Conservation (phyloP, 2,888 invertebrate genomes). For the Petrolisthes cinctipes region DNA sequence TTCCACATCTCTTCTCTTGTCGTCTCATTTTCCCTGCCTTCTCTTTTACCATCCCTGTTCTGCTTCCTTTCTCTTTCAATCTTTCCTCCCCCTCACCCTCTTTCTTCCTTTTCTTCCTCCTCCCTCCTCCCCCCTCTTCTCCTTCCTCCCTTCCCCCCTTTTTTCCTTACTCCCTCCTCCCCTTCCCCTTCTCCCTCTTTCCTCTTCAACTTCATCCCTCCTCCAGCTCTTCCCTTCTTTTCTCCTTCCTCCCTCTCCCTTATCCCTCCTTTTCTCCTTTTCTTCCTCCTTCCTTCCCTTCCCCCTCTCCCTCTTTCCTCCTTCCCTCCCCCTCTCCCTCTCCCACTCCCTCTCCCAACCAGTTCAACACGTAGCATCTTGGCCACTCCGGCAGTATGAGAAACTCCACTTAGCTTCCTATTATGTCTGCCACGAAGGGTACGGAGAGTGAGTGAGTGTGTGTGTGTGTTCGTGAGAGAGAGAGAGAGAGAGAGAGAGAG, state of each 20-base stretch:
- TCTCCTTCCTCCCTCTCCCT: background rate
- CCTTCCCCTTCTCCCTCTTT: background rate
- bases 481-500: slow-evolving; percentile 22
- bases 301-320: background rate
- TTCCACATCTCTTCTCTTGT: background rate
- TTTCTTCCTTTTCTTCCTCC: background rate
- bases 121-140: background rate
- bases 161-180: background rate
- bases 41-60: too few relatives aligned
- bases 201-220: background rate
- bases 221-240: too few relatives aligned
- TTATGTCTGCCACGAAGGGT: slow-evolving; percentile 14
- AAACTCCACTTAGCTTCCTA: slow-evolving; percentile 31
- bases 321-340: slow-evolving; percentile 11
- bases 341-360: slow-evolving; percentile 3
- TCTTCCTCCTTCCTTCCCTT: background rate
- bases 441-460: background rate
- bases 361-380: too few relatives aligned
- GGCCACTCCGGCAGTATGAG: slow-evolving; percentile 27
- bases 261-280: background rate
- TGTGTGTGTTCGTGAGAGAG: background rate
- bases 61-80: background rate
- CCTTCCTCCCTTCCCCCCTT: background rate
- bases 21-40: background rate
- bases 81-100: background rate